These are phyloP conservation scores for Helostoma temminkii DNA, from an alignment of 2,797 vertebrate species.

Conservation along the genomic window DNA sequence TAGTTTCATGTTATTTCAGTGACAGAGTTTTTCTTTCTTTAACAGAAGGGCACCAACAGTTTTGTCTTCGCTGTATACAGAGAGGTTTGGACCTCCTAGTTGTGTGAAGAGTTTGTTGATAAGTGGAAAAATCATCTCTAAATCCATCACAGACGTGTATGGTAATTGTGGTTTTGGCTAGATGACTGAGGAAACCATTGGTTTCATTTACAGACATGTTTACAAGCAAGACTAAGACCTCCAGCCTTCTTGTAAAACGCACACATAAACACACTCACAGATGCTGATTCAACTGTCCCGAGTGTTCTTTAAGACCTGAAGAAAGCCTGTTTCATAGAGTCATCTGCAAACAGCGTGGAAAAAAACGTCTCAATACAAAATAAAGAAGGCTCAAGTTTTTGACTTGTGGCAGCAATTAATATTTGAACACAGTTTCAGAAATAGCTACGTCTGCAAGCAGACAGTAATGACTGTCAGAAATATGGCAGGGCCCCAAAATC, in stretches of 20 bases:
- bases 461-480: background rate
- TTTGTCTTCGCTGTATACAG: too few relatives aligned
- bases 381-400: background rate
- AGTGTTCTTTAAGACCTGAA: conserved; percentile 19
- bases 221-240: conserved; percentile 65
- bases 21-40: too few relatives aligned
- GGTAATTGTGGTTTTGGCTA: conserved; percentile 57
- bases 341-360: conserved; percentile 1
- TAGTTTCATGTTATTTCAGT: too few relatives aligned
- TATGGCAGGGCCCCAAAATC: background rate
- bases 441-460: background rate
- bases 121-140: conserved; percentile 43
- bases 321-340: too few relatives aligned
- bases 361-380: background rate
- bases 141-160: conserved; percentile 58
- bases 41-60: too few relatives aligned
- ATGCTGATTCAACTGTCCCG: conserved; percentile 40
- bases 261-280: conserved; percentile 29
- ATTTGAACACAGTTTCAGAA: conserved; percentile 7
- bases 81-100: conserved; percentile 33
- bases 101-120: conserved; percentile 38
- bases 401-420: background rate
- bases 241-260: conserved; percentile 42
- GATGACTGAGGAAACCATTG: conserved; percentile 54
- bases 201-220: conserved; percentile 69